phyloP scores from a whole-genome alignment of 2,113 vertebrate species.

The Hypocryptadius cinnamomeus region DNA sequence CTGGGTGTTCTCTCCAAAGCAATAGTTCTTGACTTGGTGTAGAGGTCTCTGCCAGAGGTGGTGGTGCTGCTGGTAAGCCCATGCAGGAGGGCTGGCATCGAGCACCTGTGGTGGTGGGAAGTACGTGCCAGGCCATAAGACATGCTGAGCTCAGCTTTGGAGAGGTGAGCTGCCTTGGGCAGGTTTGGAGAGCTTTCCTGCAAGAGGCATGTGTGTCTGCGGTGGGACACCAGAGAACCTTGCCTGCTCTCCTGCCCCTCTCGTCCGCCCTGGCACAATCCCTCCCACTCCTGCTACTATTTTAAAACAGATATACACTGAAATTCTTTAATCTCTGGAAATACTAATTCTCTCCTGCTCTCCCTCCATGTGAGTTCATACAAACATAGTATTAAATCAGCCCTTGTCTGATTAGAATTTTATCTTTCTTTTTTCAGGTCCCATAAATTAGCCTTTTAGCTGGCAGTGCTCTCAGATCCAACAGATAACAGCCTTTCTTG shows the following conservation, averaged over 20 bases:
- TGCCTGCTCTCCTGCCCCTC: neutral
- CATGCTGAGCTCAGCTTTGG: neutral
- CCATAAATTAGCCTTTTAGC: conserved; percentile 39
- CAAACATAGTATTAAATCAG: neutral
- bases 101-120: neutral
- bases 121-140: neutral
- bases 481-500: neutral
- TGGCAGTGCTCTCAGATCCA: conserved; percentile 2
- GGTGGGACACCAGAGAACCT: neutral
- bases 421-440: conserved; percentile 4
- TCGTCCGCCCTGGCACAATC: rapidly evolving
- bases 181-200: neutral
- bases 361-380: neutral
- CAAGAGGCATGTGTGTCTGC: neutral
- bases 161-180: neutral
- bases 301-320: neutral
- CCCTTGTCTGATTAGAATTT: conserved; percentile 29
- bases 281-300: neutral
- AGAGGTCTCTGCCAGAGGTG: neutral
- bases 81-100: neutral
- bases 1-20: neutral
- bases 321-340: neutral
- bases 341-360: neutral
- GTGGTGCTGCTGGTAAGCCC: neutral
- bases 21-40: neutral